Evolutionary conservation across 2,888 invertebrate genomes (phyloP).

Genomic region (Diploptera punctata): DNA sequence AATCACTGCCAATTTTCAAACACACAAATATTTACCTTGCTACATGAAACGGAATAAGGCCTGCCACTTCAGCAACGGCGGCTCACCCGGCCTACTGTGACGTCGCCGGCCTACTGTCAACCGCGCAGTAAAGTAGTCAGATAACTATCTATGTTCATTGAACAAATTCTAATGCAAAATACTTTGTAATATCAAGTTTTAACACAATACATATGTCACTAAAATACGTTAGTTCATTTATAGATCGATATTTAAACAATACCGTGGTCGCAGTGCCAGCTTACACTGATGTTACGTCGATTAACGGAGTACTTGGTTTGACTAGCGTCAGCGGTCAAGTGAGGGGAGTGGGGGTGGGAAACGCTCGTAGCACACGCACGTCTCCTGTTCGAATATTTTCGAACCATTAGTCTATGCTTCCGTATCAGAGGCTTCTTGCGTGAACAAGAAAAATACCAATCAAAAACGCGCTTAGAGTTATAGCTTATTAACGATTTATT

Average conservation of each 20-base stretch:
- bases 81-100: constrained; percentile 47
- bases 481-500: too few relatives aligned
- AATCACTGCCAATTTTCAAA: constrained; percentile 28
- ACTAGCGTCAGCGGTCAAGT: constrained; percentile 37
- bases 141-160: constrained; percentile 34
- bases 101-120: constrained; percentile 49
- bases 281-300: too few relatives aligned
- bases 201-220: too few relatives aligned
- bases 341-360: constrained; percentile 35
- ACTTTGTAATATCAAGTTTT: background rate
- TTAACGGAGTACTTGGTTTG: constrained; percentile 26
- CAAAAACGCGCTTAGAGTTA: too few relatives aligned
- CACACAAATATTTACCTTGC: constrained; percentile 55
- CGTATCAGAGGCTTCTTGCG: constrained; percentile 3
- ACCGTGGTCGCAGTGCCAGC: too few relatives aligned
- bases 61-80: constrained; percentile 46
- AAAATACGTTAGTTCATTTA: background rate
- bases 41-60: constrained; percentile 48
- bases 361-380: constrained; percentile 28
- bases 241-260: too few relatives aligned
- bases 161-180: background rate
- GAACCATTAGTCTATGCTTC: constrained; percentile 19
- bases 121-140: constrained; percentile 32
- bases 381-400: constrained; percentile 23
- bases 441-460: too few relatives aligned